These are phyloP conservation scores for Caenorhabditis sp. DNA, from an alignment of 2,888 invertebrate species.

Conservation along the genomic window DNA sequence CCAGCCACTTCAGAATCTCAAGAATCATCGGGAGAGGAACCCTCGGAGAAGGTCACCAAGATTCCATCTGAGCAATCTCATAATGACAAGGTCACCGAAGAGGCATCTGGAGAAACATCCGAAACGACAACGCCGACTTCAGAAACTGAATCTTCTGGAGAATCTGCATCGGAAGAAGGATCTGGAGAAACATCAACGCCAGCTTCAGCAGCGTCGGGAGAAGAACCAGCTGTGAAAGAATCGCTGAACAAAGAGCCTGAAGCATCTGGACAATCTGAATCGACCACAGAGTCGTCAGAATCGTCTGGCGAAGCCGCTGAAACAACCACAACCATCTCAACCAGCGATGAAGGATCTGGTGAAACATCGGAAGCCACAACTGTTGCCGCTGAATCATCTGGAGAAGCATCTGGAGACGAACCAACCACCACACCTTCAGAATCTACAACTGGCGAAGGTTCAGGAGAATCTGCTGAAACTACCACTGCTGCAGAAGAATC, in stretches of 20 bases:
- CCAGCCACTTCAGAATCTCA: slow-evolving; percentile 8
- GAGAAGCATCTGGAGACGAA: slow-evolving; percentile 7
- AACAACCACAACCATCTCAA: slow-evolving; percentile 8
- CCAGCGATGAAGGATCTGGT: slow-evolving; percentile 9
- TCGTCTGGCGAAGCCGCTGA: slow-evolving; percentile 13
- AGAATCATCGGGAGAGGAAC: slow-evolving; percentile 3
- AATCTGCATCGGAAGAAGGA: not conserved
- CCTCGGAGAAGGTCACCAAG: not conserved
- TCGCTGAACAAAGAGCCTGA: too few species aligned
- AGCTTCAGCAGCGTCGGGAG: not conserved
- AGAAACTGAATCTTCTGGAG: slow-evolving; percentile 9
- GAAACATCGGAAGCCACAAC: slow-evolving; percentile 24
- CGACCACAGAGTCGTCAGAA: slow-evolving; percentile 10
- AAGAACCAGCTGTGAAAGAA: too few species aligned
- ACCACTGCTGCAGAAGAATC: slow-evolving; percentile 9
- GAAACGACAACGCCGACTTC: slow-evolving; percentile 6
- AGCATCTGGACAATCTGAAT: not conserved
- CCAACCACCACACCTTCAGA: not conserved
- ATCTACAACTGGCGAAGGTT: slow-evolving; percentile 4
- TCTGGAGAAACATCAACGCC: not conserved
- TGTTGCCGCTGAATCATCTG: not conserved
- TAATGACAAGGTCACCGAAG: not conserved
- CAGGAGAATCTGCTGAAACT: not conserved
- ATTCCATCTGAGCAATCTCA: slow-evolving; percentile 6
- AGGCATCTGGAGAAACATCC: not conserved